Percentiles rank a stretch among this genome's conserved stretches.
These are phyloP conservation scores for Microctonus hyperodae DNA, from an alignment of 2,888 invertebrate species.

Conservation along the genomic window DNA sequence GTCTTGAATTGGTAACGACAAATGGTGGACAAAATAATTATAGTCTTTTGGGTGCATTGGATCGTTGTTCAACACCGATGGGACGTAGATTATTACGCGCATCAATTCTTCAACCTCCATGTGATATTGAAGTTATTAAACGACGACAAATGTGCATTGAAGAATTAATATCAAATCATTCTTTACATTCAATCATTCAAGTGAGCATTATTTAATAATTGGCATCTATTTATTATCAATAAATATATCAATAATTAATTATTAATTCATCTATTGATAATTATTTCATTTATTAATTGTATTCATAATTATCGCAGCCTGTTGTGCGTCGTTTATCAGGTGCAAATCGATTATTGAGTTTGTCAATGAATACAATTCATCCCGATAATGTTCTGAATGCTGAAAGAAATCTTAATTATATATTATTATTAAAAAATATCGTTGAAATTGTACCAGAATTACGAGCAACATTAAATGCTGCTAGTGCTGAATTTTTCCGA, in stretches of 20 bases:
- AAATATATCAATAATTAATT: background rate
- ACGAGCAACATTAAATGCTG: conserved; percentile 66
- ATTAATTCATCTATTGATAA: background rate
- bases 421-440: conserved; percentile 78
- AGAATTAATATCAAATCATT: conserved; percentile 76
- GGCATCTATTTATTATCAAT: no score
- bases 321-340: conserved; percentile 74
- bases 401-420: conserved; percentile 80
- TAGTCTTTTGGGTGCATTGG: conserved; percentile 72
- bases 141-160: conserved; percentile 77
- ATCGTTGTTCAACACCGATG: conserved; percentile 74
- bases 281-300: background rate
- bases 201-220: conserved; percentile 56
- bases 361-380: conserved; percentile 66
- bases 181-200: conserved; percentile 71
- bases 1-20: conserved; percentile 75
- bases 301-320: conserved; percentile 50
- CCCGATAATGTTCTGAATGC: conserved; percentile 63
- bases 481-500: conserved; percentile 67
- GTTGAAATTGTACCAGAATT: conserved; percentile 77
- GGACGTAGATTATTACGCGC: conserved; percentile 83
- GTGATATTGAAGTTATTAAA: conserved; percentile 71
- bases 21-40: conserved; percentile 65
- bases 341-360: conserved; percentile 79
- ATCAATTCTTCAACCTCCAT: conserved; percentile 81